These are phyloP conservation scores for Crocuta crocuta DNA, from an alignment of 2,113 vertebrate genomes.

Conservation along the genomic window DNA sequence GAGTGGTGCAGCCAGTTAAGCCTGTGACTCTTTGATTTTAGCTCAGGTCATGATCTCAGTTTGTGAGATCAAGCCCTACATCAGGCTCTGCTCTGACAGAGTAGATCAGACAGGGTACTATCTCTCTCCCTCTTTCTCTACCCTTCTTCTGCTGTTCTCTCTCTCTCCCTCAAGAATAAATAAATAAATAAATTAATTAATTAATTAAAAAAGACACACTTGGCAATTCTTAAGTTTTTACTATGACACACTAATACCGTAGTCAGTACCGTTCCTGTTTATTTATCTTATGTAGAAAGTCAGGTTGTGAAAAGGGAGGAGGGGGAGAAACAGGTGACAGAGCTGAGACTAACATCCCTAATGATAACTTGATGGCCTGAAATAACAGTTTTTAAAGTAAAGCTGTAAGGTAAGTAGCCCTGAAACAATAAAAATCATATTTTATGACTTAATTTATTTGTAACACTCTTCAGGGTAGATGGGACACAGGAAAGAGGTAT, in stretches of 20 bases:
- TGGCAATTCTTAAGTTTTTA: not conserved
- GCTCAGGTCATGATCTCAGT: too few species aligned
- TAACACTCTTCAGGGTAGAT: not conserved
- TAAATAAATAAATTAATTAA: too few species aligned
- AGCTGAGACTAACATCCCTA: not conserved
- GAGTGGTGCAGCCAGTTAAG: too few species aligned
- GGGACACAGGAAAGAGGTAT: not conserved
- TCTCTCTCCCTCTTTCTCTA: too few species aligned
- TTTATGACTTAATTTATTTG: not conserved
- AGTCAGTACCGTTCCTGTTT: not conserved
- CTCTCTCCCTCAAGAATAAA: too few species aligned
- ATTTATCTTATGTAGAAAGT: not conserved
- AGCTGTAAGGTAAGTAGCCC: not conserved
- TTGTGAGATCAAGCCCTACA: too few species aligned
- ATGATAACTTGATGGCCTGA: not conserved
- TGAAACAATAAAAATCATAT: not conserved
- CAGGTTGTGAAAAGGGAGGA: too few species aligned
- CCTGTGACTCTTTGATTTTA: too few species aligned
- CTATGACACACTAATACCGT: not conserved
- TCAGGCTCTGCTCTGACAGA: too few species aligned
- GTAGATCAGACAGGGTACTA: too few species aligned
- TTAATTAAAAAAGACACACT: too few species aligned
- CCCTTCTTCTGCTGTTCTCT: too few species aligned
- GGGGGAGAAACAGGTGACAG: not conserved
- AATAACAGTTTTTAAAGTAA: not conserved